These are phyloP conservation scores for Sussaba pulchella DNA, from an alignment of 2,888 invertebrate genomes.

Conservation along the genomic window DNA sequence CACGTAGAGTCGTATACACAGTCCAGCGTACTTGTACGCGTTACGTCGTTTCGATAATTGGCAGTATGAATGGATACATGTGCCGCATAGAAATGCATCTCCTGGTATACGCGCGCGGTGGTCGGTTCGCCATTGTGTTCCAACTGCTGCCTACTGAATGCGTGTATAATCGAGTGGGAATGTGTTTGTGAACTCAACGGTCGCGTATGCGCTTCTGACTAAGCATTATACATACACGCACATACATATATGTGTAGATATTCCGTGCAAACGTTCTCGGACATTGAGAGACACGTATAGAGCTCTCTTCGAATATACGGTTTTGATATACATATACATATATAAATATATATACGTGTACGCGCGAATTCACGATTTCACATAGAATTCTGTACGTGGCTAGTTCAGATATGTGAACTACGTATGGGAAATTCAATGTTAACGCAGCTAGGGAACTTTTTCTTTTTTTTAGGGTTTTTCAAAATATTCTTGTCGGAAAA, in stretches of 20 bases:
- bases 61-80: constrained; percentile 76
- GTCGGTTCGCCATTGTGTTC: constrained; percentile 52
- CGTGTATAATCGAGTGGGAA: constrained; percentile 49
- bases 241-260: background rate
- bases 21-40: constrained; percentile 40
- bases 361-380: constrained; percentile 10
- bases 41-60: constrained; percentile 78
- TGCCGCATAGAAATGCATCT: constrained; percentile 71
- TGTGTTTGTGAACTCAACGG: constrained; percentile 44
- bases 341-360: constrained; percentile 1
- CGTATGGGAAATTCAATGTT: constrained; percentile 3
- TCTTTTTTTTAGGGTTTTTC: no score
- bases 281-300: constrained; percentile 12
- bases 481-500: no score
- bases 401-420: background rate
- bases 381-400: background rate
- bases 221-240: constrained; percentile 21
- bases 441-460: background rate
- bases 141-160: constrained; percentile 29
- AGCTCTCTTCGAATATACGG: background rate
- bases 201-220: constrained; percentile 17
- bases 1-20: constrained; percentile 21
- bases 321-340: background rate
- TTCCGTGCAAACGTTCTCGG: constrained; percentile 4
- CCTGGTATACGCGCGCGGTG: constrained; percentile 23